Base-by-base conservation (phyloP, 2,113 vertebrate genomes). In the Ia io region DNA sequence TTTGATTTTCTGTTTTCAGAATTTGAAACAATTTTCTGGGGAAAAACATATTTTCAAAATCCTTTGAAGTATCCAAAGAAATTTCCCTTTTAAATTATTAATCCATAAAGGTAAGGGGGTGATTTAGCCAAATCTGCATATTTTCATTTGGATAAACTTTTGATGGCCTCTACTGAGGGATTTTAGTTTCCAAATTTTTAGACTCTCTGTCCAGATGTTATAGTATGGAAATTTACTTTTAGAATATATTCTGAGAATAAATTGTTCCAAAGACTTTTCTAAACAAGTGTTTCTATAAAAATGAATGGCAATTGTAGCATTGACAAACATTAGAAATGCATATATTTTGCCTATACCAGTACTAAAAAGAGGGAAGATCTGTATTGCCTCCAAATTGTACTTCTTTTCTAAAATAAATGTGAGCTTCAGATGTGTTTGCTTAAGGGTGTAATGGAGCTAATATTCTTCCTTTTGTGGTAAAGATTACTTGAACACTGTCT, bases 61-160 rank as follows among this genome's bases (percentile, higher is more conserved):
- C 6, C 6, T 70, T 82, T 93, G 47, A 86, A 47, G 13, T 87
- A 84, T 30, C 63, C 44, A 82, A 18, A 22, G 61, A 91, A n/a
- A 30, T 78, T 84, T 84, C 17, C 23, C 92, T 95, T 67, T 32
- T 30, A 82, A 89, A 32, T 63, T 23, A 70, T 93, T 88, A 92
- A 90, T 74, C 65, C 47, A 80, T 3, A 8, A 94, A 90, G 67
- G 44, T 83, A 88, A 76, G 20, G 3, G 13, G 6, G 4, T 96
- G 13, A n/a, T 61, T 82, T 79, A 74, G 67, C 44, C 88, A 96
- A 90, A 69, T 78, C 9, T 42, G 63, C 12, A 79, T 14, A 47
- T 83, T 93, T 88, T 96, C 28, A 63, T 23, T 67, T 96, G 85
- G 78, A 85, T 92, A 93, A 96, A 93, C 28, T 90, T 91, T 73